Percentiles rank a stretch among this genome's conserved stretches.
Evolutionary conservation across 2,888 invertebrate species (phyloP).

Genomic region (Bombylius discolor): DNA sequence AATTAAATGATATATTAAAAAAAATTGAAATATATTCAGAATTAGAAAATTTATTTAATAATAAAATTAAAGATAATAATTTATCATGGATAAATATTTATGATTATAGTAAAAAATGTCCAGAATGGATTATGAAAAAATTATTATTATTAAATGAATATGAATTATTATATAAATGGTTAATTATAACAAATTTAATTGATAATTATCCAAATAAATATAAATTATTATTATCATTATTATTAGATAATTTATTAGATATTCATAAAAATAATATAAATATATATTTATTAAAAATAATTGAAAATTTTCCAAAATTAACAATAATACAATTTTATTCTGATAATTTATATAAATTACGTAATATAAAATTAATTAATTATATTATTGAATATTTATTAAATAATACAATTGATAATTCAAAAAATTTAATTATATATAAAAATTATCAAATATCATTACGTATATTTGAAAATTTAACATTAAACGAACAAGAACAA

Average conservation of each 20-base stretch:
- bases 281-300: constrained; percentile 40
- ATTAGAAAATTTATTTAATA: constrained; percentile 41
- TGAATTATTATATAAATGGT: constrained; percentile 55
- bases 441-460: constrained; percentile 52
- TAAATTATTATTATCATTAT: constrained; percentile 16
- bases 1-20: constrained; percentile 44
- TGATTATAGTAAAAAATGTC: constrained; percentile 30
- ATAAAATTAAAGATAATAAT: too few relatives aligned
- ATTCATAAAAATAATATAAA: constrained; percentile 21
- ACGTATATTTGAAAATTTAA: constrained; percentile 52
- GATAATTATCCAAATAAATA: not conserved
- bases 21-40: constrained; percentile 51
- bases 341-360: constrained; percentile 47
- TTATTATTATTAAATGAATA: constrained; percentile 24
- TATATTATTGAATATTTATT: constrained; percentile 51
- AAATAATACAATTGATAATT: constrained; percentile 23
- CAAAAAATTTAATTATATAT: constrained; percentile 26
- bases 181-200: constrained; percentile 45
- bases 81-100: constrained; percentile 46
- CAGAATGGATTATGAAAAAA: constrained; percentile 28
- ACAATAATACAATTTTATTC: constrained; percentile 51
- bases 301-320: constrained; percentile 44
- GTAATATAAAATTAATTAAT: constrained; percentile 48
- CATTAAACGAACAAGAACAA: constrained; percentile 41
- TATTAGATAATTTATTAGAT: constrained; percentile 23